Percentiles rank a stretch among this genome's conserved stretches.
phyloP scores from a whole-genome alignment of 2,113 vertebrate species.

The Eidolon helvum region DNA sequence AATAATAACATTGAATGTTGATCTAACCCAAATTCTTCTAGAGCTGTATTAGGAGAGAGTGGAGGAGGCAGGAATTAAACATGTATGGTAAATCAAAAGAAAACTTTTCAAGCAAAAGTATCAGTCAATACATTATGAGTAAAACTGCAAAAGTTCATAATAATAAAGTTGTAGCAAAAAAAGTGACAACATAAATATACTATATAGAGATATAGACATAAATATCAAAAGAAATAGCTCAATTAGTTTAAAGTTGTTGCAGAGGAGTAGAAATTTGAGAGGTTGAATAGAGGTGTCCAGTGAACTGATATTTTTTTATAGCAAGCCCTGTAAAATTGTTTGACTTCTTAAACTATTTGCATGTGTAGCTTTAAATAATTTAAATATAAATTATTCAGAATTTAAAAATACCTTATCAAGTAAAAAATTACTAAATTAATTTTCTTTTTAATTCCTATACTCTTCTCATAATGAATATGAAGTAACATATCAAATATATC shows the following conservation, averaged over 20 bases:
- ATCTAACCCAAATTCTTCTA: not conserved
- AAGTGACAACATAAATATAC: not conserved
- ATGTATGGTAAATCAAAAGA: not conserved
- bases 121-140: not conserved
- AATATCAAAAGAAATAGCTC: not conserved
- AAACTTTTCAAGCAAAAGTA: not conserved
- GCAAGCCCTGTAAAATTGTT: not conserved
- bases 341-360: not conserved
- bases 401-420: not conserved
- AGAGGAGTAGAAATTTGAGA: not conserved
- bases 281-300: not conserved
- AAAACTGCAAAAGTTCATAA: not conserved
- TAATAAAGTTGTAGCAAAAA: not conserved
- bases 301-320: not conserved
- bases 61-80: not conserved
- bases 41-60: not conserved
- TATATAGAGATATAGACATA: not conserved
- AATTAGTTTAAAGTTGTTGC: not conserved
- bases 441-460: not conserved
- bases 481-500: too few species aligned
- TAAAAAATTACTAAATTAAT: not conserved
- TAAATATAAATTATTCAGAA: not conserved
- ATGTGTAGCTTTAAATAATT: not conserved
- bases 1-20: not conserved
- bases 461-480: not conserved